These are phyloP conservation scores for Pseudochirops corinnae DNA, from an alignment of 2,797 vertebrate genomes.

Conservation along the genomic window DNA sequence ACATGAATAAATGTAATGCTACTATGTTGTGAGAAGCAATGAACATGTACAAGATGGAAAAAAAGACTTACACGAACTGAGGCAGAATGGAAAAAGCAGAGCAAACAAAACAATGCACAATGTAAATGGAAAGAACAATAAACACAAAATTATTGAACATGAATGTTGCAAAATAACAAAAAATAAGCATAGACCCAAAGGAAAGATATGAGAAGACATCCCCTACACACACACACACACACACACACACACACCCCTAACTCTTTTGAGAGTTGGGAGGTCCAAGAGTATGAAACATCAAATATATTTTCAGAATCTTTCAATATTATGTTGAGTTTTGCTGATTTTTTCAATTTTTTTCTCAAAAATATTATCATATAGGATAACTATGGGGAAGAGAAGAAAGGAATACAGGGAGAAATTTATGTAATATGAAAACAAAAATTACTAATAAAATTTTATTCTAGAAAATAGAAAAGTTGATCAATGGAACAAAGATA, in stretches of 20 bases:
- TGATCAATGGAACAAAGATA: background rate
- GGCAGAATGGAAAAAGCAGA: background rate
- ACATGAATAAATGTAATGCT: background rate
- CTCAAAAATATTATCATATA: background rate
- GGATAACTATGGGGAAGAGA: background rate
- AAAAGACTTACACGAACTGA: background rate
- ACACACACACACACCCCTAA: too few relatives aligned
- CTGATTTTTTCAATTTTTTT: background rate
- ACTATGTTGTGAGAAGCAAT: background rate
- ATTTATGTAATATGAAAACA: background rate
- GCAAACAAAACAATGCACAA: background rate
- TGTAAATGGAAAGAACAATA: background rate
- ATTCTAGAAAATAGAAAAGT: background rate
- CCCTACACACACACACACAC: too few relatives aligned
- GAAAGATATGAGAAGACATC: too few relatives aligned
- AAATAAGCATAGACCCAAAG: too few relatives aligned
- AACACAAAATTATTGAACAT: background rate
- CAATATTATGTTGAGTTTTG: background rate
- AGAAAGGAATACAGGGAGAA: background rate
- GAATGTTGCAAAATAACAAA: too few relatives aligned
- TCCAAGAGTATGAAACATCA: too few relatives aligned
- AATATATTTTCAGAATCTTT: background rate
- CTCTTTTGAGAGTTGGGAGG: too few relatives aligned
- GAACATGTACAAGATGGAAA: background rate
- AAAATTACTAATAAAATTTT: background rate